phyloP scores from a whole-genome alignment of 2,888 invertebrate genomes.

The Drosophila phalerata region DNA sequence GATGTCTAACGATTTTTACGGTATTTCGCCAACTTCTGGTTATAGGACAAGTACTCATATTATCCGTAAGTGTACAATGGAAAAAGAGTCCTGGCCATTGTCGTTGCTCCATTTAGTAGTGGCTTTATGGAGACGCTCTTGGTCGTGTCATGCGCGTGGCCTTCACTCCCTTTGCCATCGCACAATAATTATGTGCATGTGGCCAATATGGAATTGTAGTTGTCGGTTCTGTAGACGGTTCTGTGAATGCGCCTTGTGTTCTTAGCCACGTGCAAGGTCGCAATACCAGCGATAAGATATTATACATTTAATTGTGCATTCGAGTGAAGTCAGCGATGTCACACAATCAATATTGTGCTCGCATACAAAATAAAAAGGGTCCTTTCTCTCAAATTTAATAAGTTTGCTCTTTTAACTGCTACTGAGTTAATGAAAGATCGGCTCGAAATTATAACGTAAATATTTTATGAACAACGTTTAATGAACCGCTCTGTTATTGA shows the following conservation, averaged over 20 bases:
- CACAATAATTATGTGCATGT: conserved; percentile 64
- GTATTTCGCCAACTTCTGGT: background rate
- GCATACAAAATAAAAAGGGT: background rate
- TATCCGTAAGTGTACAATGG: conserved; percentile 8
- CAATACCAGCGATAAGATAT: conserved; percentile 47
- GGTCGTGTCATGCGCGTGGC: conserved; percentile 56
- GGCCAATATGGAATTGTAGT: conserved; percentile 54
- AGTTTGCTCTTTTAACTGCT: background rate
- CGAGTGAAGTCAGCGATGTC: conserved; percentile 49
- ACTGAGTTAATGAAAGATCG: background rate
- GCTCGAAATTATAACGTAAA: background rate
- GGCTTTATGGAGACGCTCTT: conserved; percentile 32
- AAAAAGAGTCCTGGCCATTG: conserved; percentile 30
- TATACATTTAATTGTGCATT: conserved; percentile 61
- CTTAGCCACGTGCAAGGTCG: conserved; percentile 64
- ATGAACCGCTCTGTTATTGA: background rate
- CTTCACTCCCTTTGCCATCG: conserved; percentile 15
- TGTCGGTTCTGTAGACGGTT: conserved; percentile 10
- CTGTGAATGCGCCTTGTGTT: conserved; percentile 31
- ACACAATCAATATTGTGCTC: conserved; percentile 30
- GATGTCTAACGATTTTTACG: background rate
- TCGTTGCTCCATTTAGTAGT: conserved; percentile 31
- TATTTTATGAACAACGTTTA: too few species aligned
- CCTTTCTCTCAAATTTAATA: background rate
- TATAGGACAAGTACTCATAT: background rate